Evolutionary conservation across 2,888 invertebrate species (phyloP).

Genomic region (Tiliacea citrago): DNA sequence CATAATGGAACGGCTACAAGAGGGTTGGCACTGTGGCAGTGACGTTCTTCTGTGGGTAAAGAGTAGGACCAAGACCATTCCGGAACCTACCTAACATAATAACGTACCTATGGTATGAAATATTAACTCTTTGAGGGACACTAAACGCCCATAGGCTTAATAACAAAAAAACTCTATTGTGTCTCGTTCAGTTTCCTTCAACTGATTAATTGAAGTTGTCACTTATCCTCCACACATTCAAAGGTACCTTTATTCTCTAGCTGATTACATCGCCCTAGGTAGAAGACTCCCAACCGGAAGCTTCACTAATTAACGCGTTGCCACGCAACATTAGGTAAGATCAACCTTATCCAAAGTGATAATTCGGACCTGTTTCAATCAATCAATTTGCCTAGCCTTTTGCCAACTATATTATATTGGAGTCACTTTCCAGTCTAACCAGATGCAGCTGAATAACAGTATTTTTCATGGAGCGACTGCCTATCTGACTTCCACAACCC

Average conservation of each 20-base stretch:
- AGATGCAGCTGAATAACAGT: too few relatives aligned
- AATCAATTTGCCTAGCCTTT: not conserved
- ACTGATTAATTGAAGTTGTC: not conserved
- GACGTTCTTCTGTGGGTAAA: not conserved
- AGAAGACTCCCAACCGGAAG: not conserved
- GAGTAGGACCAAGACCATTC: not conserved
- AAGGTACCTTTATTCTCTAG: not conserved
- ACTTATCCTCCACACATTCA: not conserved
- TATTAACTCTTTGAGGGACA: not conserved
- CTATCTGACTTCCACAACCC: too few relatives aligned
- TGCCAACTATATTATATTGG: too few relatives aligned
- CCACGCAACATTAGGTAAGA: not conserved
- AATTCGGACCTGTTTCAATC: constrained; percentile 2
- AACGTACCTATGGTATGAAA: not conserved
- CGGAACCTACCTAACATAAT: not conserved
- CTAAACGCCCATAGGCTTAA: not conserved
- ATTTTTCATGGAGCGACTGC: too few relatives aligned
- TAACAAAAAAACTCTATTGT: not conserved
- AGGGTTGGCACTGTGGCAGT: too few relatives aligned
- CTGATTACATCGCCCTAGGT: not conserved
- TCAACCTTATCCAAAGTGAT: not conserved
- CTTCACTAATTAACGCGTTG: not conserved
- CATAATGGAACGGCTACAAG: not conserved
- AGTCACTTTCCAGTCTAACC: too few relatives aligned
- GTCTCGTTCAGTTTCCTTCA: not conserved